phyloP scores from a whole-genome alignment of 2,888 invertebrate species.

The Phyllotreta striolata region DNA sequence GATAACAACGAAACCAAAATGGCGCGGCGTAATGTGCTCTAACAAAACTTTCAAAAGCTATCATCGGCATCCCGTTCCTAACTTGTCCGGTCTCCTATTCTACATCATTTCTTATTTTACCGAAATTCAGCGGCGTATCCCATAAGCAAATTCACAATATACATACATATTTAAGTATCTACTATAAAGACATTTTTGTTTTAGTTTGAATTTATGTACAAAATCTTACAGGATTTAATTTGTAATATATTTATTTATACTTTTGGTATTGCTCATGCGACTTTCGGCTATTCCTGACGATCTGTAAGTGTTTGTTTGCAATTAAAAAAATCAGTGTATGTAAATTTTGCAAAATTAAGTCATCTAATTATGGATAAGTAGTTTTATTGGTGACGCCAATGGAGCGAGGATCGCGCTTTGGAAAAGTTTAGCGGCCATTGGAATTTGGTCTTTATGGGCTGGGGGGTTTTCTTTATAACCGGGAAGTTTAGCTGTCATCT shows the following conservation, averaged over 20 bases:
- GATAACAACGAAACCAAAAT: conserved; percentile 46
- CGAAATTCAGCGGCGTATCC: conserved; percentile 3
- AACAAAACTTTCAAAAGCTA: conserved; percentile 51
- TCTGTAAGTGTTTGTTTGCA: no score
- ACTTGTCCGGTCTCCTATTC: conserved; percentile 46
- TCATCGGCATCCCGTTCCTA: conserved; percentile 44
- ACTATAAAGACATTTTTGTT: no score
- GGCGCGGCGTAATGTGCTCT: conserved; percentile 46
- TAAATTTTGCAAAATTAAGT: no score
- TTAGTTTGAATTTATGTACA: no score
- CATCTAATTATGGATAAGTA: no score
- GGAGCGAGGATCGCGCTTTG: conserved; percentile 10
- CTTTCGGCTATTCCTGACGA: no score
- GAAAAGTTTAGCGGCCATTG: conserved; percentile 30
- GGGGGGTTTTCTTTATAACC: conserved; percentile 29
- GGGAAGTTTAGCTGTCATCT: conserved; percentile 36
- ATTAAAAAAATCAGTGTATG: no score
- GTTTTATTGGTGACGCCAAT: conserved; percentile 8
- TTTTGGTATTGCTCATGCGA: no score
- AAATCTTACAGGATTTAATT: no score
- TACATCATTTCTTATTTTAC: conserved; percentile 48
- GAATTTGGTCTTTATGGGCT: conserved; percentile 34
- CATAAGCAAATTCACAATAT: no score
- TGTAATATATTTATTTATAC: no score
- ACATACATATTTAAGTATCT: no score